Percentiles rank a stretch among this genome's conserved stretches.
Evolutionary conservation across 2,797 vertebrate genomes (phyloP).

Genomic region (Siniperca scherzeri): DNA sequence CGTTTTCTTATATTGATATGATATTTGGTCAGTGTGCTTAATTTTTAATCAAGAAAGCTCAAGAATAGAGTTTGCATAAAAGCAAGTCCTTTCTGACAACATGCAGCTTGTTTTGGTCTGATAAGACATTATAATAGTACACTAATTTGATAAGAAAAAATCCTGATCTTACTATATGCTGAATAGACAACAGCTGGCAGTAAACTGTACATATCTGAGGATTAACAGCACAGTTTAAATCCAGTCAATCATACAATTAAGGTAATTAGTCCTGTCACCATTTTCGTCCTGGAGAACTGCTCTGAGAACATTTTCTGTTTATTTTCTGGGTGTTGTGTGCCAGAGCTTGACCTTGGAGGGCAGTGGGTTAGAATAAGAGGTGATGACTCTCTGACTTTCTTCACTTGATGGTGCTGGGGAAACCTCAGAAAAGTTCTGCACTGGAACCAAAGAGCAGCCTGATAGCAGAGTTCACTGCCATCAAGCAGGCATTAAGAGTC

Average conservation of each 20-base stretch:
- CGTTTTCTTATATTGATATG: not conserved
- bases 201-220: not conserved
- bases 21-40: not conserved
- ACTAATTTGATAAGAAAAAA: not conserved
- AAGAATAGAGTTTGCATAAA: not conserved
- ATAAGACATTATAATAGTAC: not conserved
- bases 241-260: slow-evolving; percentile 9
- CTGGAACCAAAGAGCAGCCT: slow-evolving; percentile 7
- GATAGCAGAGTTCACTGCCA: not conserved
- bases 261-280: not conserved
- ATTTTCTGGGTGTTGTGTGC: slow-evolving; percentile 11
- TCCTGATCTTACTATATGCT: not conserved
- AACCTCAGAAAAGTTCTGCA: slow-evolving; percentile 61
- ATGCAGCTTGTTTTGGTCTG: slow-evolving; percentile 2
- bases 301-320: slow-evolving; percentile 6
- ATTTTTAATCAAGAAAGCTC: not conserved
- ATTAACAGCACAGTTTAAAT: slow-evolving; percentile 15
- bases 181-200: not conserved
- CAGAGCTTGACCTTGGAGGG: slow-evolving; percentile 66
- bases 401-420: not conserved
- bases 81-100: not conserved
- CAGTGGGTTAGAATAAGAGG: slow-evolving; percentile 20
- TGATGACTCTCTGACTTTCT: slow-evolving; percentile 19
- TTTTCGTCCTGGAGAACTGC: not conserved
- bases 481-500: slow-evolving; percentile 10